Conservation (phyloP, 2,113 vertebrate species). For the Ceyx cyanopectus region DNA sequence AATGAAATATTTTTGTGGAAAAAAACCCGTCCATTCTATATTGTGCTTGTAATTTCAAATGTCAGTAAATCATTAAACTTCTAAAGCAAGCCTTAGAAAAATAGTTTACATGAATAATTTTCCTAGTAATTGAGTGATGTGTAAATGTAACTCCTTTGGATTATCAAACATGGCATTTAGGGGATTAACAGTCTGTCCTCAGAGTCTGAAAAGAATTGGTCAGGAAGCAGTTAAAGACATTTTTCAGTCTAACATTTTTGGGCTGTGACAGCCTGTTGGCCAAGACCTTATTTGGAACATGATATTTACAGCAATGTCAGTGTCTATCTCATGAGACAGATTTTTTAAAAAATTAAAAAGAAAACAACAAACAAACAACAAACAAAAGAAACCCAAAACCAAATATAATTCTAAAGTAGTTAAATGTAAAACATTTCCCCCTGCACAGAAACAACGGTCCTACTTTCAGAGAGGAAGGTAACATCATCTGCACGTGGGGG, state of each 20-base stretch:
- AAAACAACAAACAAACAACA: neutral
- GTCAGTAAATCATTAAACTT: neutral
- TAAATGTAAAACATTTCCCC: neutral
- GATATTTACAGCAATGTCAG: neutral
- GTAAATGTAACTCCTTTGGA: neutral
- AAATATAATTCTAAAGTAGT: neutral
- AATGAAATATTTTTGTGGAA: constrained; percentile 8
- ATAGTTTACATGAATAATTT: neutral
- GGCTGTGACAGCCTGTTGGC: neutral
- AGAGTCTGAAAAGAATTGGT: neutral
- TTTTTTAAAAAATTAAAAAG: neutral
- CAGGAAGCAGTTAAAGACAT: neutral
- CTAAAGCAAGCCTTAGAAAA: neutral
- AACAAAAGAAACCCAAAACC: neutral
- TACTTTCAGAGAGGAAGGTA: neutral
- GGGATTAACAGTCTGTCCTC: neutral
- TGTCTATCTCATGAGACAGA: neutral
- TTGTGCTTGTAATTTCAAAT: constrained; percentile 21
- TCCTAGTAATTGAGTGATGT: neutral
- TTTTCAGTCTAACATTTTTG: neutral
- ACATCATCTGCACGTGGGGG: neutral
- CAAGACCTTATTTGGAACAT: neutral
- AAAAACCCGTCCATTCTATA: neutral
- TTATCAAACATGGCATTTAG: neutral
- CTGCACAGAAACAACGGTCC: neutral